Evolutionary conservation across 1,140 invertebrate genomes (phyloP).

Genomic region (Psix sp.): DNA sequence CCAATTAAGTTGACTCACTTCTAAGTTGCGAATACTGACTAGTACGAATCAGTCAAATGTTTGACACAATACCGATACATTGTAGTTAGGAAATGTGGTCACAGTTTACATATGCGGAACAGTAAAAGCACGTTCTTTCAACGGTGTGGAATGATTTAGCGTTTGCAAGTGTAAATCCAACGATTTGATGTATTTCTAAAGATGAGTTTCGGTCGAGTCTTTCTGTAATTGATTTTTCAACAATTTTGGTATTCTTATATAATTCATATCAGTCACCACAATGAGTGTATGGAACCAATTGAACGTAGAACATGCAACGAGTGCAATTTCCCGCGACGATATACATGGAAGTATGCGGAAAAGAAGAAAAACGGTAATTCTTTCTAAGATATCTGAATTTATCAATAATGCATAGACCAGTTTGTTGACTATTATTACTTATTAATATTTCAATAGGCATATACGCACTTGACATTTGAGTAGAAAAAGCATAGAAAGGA

Average conservation of each 20-base stretch:
- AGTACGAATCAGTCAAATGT: slow-evolving; percentile 55
- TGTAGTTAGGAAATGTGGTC: slow-evolving; percentile 8
- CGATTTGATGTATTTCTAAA: too few species aligned
- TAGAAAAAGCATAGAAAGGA: too few species aligned
- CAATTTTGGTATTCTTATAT: slow-evolving; percentile 1
- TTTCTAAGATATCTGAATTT: background rate
- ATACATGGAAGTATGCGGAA: slow-evolving; percentile 77
- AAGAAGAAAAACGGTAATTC: slow-evolving; percentile 77
- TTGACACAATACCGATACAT: slow-evolving; percentile 44
- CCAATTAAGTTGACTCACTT: slow-evolving; percentile 68
- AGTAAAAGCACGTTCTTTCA: too few species aligned
- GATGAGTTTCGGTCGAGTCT: too few species aligned
- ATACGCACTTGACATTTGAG: too few species aligned
- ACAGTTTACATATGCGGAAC: too few species aligned
- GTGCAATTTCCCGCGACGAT: slow-evolving; percentile 81
- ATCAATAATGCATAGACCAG: too few species aligned
- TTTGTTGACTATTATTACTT: too few species aligned
- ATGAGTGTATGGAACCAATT: slow-evolving; percentile 83
- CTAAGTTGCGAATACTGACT: slow-evolving; percentile 55
- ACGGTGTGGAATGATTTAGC: too few species aligned
- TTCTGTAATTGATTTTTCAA: slow-evolving; percentile 1
- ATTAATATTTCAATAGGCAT: too few species aligned
- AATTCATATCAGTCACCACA: background rate
- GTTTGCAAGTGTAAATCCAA: too few species aligned
- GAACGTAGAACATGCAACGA: slow-evolving; percentile 79